Evolutionary conservation across 1,140 invertebrate genomes (phyloP), one percentile per base, ranked within the genome.

Genomic region (Homalodisca vitripennis): DNA sequence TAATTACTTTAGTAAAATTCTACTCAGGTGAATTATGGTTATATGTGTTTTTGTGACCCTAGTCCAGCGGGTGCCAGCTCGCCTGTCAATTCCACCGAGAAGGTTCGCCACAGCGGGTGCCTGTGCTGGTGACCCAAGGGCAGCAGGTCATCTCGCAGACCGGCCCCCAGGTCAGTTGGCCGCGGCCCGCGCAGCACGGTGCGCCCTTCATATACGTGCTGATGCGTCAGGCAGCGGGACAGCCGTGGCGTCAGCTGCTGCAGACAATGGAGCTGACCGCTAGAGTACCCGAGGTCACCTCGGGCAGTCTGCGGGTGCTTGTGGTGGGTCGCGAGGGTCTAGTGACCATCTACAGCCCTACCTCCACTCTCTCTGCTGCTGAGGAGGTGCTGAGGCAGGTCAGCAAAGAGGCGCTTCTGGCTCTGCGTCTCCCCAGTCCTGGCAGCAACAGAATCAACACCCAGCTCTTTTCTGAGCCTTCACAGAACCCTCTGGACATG

Each of bases 31-130:
- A 41, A 41, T 41, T 6, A 10, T 41, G 34, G 17, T 41, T 41
- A 10, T 6, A 41, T 41, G 6, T 41, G 34, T 10, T 41, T 41
- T 41, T 41, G 34, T 41, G 34, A 41, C 80, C 81, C 76, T 82
- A 89, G 87, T 87, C 87, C 72, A 84, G 85, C 66, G 87, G 87
- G 32, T 89, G 87, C 75, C 86, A 87, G 77, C 84, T 87, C 67
- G 87, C 87, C 2, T 89, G 87, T 77, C 82, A 85, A 63, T 89
- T 89, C 76, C 87, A 88, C 76, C 80, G 81, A 22, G 85, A 86
- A 78, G 80, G 81, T 65, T 79, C 75, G 20, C 73, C 81, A 6
- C 84, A 85, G 67, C 85, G 86, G 71, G 84, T 83, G 72, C 87
- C 87, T 2, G 87, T 88, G 41, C 86, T 88, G 67, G 85, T 87